phyloP scores from a whole-genome alignment of 2,888 invertebrate genomes.

The Synanthedon andrenaeformis region DNA sequence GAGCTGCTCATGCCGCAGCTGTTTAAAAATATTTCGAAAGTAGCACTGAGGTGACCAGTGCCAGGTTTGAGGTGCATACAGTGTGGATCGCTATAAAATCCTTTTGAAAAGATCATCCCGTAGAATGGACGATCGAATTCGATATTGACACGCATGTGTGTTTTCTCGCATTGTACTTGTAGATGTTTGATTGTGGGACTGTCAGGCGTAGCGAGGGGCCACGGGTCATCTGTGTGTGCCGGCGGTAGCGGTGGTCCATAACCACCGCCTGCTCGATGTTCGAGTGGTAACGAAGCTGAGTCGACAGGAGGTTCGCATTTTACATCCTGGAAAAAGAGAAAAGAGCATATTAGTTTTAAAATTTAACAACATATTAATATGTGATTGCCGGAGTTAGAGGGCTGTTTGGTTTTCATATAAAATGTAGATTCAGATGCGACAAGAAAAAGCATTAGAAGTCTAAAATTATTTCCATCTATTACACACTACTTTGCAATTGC shows the following conservation, averaged over 20 bases:
- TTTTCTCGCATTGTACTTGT: conserved; percentile 95
- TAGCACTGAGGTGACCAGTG: conserved; percentile 90
- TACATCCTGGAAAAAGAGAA: conserved; percentile 70
- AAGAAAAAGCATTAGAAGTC: no score
- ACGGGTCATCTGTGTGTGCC: conserved; percentile 80
- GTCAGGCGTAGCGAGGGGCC: conserved; percentile 90
- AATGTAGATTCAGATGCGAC: no score
- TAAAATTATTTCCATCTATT: no score
- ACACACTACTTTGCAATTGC: no score
- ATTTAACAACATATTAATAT: neutral
- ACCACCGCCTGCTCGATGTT: conserved; percentile 83
- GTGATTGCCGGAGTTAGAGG: neutral
- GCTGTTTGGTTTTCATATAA: no score
- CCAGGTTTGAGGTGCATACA: conserved; percentile 93
- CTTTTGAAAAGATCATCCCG: conserved; percentile 96
- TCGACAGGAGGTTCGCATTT: conserved; percentile 84
- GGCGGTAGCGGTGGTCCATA: conserved; percentile 77
- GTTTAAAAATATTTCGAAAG: conserved; percentile 93
- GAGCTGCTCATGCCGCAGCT: conserved; percentile 95
- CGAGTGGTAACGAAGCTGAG: conserved; percentile 83
- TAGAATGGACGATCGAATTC: conserved; percentile 96
- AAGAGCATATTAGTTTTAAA: neutral
- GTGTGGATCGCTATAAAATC: conserved; percentile 90
- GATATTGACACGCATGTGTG: conserved; percentile 94
- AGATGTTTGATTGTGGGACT: conserved; percentile 94